Evolutionary conservation across 2,888 invertebrate species (phyloP).

Genomic region (Rotaria magnacalcarata): DNA sequence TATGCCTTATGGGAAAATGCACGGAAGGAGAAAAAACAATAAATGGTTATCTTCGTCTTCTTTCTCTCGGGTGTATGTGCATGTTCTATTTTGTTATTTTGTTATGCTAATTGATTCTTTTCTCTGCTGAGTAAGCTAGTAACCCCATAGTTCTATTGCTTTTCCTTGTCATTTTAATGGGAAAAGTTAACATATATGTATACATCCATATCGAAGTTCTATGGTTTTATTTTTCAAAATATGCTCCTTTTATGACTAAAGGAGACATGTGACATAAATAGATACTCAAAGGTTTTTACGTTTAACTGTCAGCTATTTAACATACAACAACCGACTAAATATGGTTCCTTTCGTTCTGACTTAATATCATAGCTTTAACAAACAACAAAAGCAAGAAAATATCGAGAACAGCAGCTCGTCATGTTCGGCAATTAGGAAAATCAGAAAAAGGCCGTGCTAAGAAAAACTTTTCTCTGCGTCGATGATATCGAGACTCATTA

Average conservation of each 20-base stretch:
- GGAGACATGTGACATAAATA: not conserved
- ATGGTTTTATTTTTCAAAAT: not conserved
- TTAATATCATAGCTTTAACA: not conserved
- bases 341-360: not conserved
- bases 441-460: not conserved
- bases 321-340: not conserved
- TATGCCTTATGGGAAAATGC: not conserved
- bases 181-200: not conserved
- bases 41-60: not conserved
- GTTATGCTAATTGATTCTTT: conserved; percentile 20
- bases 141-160: not conserved
- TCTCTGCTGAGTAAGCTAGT: not conserved
- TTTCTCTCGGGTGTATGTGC: not conserved
- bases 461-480: not conserved
- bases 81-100: conserved; percentile 6
- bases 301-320: not conserved
- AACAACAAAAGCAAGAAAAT: not conserved
- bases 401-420: not conserved
- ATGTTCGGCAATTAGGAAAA: not conserved
- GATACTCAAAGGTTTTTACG: not conserved
- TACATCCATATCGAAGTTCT: not conserved
- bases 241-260: not conserved
- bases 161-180: not conserved
- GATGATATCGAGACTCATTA: not conserved
- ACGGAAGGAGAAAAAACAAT: conserved; percentile 15